Evolutionary conservation across 2,113 vertebrate species (phyloP).

Genomic region (Phoenicopterus ruber): DNA sequence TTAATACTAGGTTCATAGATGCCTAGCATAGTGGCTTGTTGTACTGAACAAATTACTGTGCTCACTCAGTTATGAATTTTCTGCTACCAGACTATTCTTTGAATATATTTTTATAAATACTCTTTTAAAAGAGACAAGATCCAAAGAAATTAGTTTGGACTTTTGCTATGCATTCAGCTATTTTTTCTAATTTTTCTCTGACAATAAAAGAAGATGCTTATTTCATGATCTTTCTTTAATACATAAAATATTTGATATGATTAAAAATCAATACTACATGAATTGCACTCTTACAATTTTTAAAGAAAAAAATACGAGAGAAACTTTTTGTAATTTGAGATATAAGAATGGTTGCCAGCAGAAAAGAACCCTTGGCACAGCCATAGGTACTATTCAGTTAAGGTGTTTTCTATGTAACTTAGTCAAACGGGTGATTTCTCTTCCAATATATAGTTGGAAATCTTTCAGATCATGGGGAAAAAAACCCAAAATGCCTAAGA

Average conservation of each 20-base stretch:
- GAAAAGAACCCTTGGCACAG: not conserved
- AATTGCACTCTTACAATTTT: not conserved
- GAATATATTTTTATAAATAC: slow-evolving; percentile 27
- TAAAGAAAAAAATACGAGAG: not conserved
- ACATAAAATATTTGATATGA: not conserved
- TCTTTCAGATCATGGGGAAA: not conserved
- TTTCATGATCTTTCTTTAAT: slow-evolving; percentile 15
- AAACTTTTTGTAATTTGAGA: not conserved
- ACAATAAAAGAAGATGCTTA: not conserved
- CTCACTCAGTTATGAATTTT: not conserved
- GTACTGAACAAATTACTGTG: not conserved
- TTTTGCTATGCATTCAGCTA: not conserved
- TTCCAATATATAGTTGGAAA: not conserved
- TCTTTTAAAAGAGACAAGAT: slow-evolving; percentile 1
- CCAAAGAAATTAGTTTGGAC: slow-evolving; percentile 21
- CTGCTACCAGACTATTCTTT: not conserved
- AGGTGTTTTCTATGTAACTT: not conserved
- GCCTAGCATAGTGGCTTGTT: not conserved
- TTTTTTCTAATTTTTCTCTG: not conserved
- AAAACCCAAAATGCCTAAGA: not conserved
- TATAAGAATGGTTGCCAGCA: not conserved
- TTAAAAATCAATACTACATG: not conserved
- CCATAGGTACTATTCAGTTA: not conserved
- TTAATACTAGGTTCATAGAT: not conserved
- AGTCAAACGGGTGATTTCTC: not conserved